A percentile compares a stretch with the other conserved stretches of the same genome.
Evolutionary conservation across 2,888 invertebrate genomes (phyloP).

Genomic region (Orthosia incerta): DNA sequence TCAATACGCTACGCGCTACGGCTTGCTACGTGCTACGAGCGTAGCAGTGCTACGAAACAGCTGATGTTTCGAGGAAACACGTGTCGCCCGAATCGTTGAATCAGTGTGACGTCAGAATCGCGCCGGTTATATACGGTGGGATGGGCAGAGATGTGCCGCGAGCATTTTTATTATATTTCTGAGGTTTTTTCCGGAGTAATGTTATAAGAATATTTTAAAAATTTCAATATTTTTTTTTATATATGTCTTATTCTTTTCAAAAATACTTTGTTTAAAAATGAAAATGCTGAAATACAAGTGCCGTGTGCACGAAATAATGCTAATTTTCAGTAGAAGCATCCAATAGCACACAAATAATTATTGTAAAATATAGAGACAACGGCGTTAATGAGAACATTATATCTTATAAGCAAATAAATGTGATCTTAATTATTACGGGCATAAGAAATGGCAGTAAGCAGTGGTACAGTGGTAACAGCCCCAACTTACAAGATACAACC

Average conservation of each 20-base stretch:
- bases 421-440: too few species aligned
- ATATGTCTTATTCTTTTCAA: too few species aligned
- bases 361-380: background rate
- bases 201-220: too few species aligned
- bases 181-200: background rate
- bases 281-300: background rate
- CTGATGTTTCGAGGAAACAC: constrained; percentile 51
- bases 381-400: background rate
- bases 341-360: too few species aligned
- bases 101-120: background rate
- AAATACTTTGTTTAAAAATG: background rate
- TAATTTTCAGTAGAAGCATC: background rate
- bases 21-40: constrained; percentile 65
- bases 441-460: too few species aligned
- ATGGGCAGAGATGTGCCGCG: background rate
- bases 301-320: background rate
- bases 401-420: background rate
- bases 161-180: background rate
- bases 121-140: background rate
- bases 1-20: constrained; percentile 69
- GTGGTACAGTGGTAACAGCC: too few species aligned
- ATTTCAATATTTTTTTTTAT: too few species aligned
- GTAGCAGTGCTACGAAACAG: constrained; percentile 67
- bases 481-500: too few species aligned
- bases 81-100: constrained; percentile 41